Evolutionary conservation across 2,888 invertebrate genomes (phyloP).

Genomic region (Mesoligia furuncula): DNA sequence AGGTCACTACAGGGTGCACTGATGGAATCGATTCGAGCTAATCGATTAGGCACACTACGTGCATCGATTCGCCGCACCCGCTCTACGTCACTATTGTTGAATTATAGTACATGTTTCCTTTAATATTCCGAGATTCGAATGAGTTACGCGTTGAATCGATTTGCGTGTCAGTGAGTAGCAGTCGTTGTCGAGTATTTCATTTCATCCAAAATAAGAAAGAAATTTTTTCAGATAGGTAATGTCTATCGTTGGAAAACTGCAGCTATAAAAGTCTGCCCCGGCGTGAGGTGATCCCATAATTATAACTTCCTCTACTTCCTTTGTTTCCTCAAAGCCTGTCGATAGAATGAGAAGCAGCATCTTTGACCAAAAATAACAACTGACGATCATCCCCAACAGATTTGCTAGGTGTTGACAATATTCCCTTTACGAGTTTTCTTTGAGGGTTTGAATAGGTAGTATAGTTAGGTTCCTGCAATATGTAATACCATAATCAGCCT

Average conservation of each 20-base stretch:
- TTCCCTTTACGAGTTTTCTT: not conserved
- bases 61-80: slow-evolving; percentile 64
- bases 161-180: slow-evolving; percentile 34
- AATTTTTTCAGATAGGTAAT: not conserved
- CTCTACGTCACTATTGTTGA: slow-evolving; percentile 55
- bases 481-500: not conserved
- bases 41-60: slow-evolving; percentile 68
- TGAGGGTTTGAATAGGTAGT: not conserved
- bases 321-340: not conserved
- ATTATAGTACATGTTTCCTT: slow-evolving; percentile 59
- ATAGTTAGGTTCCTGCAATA: not conserved
- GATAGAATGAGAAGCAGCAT: no score
- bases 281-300: not conserved
- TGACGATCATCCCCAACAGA: not conserved
- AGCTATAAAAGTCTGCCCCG: not conserved
- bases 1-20: slow-evolving; percentile 65
- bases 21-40: slow-evolving; percentile 61
- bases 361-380: not conserved
- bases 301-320: not conserved
- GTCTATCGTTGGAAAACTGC: not conserved
- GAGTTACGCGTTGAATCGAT: slow-evolving; percentile 49
- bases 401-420: no score
- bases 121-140: slow-evolving; percentile 55
- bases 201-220: not conserved
- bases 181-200: slow-evolving; percentile 6